These are phyloP conservation scores for Tachycineta bicolor DNA, from an alignment of 2,113 vertebrate species.

Conservation along the genomic window DNA sequence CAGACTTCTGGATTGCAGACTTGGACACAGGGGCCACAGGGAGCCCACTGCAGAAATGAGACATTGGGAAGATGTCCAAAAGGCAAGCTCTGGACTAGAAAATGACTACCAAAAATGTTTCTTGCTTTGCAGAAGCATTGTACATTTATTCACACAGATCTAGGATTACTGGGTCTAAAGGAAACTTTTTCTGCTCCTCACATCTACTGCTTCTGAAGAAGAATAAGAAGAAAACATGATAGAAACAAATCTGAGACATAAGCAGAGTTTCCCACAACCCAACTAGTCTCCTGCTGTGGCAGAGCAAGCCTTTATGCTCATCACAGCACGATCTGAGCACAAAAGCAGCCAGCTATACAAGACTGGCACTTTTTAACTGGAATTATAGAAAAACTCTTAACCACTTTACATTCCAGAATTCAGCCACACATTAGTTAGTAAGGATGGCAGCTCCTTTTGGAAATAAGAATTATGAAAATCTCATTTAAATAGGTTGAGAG, in stretches of 20 bases:
- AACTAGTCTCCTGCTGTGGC: neutral
- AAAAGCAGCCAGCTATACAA: neutral
- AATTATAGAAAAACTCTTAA: neutral
- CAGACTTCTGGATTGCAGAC: neutral
- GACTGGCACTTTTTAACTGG: neutral
- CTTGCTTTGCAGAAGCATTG: neutral
- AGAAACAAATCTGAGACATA: neutral
- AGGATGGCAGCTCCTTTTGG: neutral
- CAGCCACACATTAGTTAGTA: neutral
- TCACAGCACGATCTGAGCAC: rapidly evolving
- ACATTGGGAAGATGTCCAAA: neutral
- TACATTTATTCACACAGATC: neutral
- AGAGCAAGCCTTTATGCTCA: neutral
- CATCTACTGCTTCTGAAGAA: neutral
- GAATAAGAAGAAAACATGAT: neutral
- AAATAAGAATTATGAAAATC: neutral
- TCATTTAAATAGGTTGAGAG: neutral
- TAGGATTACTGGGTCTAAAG: neutral
- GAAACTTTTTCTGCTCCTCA: neutral
- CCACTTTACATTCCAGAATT: neutral
- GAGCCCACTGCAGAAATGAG: neutral
- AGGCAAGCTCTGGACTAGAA: neutral
- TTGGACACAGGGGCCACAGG: neutral
- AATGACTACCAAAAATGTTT: neutral
- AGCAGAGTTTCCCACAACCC: neutral